These are phyloP conservation scores for Drosophila micromelanica DNA, from an alignment of 1,140 invertebrate species.

Conservation along the genomic window DNA sequence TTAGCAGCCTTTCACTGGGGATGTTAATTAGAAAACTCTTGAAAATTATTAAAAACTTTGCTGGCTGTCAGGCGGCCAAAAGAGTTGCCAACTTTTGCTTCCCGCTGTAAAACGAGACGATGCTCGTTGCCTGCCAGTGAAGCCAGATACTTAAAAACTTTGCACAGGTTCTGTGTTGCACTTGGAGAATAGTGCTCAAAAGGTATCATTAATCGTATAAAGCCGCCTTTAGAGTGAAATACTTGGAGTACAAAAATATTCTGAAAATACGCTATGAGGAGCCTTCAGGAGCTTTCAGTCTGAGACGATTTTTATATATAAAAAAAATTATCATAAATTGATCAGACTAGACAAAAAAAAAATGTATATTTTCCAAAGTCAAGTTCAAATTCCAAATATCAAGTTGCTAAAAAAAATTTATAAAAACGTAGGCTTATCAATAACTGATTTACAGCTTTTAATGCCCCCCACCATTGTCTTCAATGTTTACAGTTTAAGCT, in stretches of 20 bases:
- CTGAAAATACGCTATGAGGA: neutral
- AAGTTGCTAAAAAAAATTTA: neutral
- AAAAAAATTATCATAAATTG: too few relatives aligned
- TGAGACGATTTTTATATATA: too few relatives aligned
- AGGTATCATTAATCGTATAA: neutral
- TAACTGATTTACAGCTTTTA: neutral
- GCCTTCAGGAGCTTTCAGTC: too few relatives aligned
- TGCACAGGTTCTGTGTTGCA: slow-evolving; percentile 1
- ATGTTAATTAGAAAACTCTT: slow-evolving; percentile 83
- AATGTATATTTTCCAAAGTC: too few relatives aligned
- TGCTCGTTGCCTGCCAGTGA: neutral
- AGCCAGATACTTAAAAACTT: slow-evolving; percentile 39
- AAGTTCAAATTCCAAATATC: neutral
- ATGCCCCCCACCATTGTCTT: neutral
- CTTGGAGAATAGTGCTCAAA: neutral
- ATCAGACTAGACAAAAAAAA: too few relatives aligned
- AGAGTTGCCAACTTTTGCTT: slow-evolving; percentile 46
- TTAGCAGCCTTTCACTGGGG: slow-evolving; percentile 36
- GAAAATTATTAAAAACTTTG: slow-evolving; percentile 82
- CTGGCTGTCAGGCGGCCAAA: slow-evolving; percentile 37
- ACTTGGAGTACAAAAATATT: neutral
- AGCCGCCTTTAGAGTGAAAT: neutral
- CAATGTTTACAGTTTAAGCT: slow-evolving; percentile 5
- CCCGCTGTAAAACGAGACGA: slow-evolving; percentile 10
- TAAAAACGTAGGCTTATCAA: neutral